A percentile compares a stretch with the other conserved stretches of the same genome.
Conservation (phyloP, 2,888 invertebrate species). For the Epinotia brunnichana region DNA sequence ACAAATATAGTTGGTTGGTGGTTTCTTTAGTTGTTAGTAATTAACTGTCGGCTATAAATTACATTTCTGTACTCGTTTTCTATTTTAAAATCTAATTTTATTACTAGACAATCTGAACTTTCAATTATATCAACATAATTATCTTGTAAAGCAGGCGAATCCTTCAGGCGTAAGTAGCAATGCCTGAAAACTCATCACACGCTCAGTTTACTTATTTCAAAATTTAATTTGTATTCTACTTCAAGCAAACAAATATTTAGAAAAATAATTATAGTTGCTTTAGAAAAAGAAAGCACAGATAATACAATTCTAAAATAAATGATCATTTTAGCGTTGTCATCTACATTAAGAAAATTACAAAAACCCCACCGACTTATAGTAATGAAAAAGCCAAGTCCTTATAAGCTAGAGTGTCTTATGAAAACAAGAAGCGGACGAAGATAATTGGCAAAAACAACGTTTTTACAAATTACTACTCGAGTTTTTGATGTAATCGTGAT, state of each 20-base stretch:
- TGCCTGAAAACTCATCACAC: constrained; percentile 5
- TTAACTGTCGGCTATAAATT: not conserved
- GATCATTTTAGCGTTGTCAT: constrained; percentile 8
- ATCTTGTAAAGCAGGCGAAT: not conserved
- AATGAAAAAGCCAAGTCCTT: constrained; percentile 10
- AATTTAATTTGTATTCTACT: constrained; percentile 5
- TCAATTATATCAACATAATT: not conserved
- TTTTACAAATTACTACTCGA: constrained; percentile 19
- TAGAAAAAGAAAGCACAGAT: not conserved
- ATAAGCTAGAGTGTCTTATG: constrained; percentile 18
- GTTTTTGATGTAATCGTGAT: constrained; percentile 28
- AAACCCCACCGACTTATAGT: constrained; percentile 3
- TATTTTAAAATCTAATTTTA: not conserved
- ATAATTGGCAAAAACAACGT: constrained; percentile 11
- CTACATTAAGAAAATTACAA: constrained; percentile 31
- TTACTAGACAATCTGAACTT: not conserved
- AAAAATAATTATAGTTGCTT: not conserved
- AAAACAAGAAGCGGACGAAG: constrained; percentile 5
- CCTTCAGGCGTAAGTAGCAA: not conserved
- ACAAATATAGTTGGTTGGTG: constrained; percentile 1
- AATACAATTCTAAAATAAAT: constrained; percentile 16
- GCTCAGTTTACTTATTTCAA: not conserved
- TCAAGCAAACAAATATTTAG: constrained; percentile 7
- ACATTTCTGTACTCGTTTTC: not conserved
- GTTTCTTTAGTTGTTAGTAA: constrained; percentile 26